Conservation (phyloP, 2,113 vertebrate species). For the Parus major region DNA sequence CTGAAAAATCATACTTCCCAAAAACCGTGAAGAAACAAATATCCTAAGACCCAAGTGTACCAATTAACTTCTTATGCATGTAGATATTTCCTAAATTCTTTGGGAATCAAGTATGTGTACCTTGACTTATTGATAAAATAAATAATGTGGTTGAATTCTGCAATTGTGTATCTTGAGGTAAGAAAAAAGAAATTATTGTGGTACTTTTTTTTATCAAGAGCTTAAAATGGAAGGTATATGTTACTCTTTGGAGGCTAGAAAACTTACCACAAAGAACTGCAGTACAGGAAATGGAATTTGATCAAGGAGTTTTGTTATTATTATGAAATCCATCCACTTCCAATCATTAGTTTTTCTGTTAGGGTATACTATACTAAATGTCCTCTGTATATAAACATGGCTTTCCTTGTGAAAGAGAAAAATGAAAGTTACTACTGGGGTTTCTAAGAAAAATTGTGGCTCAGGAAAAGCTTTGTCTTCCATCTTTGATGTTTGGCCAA, state of each 20-base stretch:
- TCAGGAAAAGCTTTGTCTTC: neutral
- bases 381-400: neutral
- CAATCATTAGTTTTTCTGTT: neutral
- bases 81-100: neutral
- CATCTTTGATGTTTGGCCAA: neutral
- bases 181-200: neutral
- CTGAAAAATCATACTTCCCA: neutral
- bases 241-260: neutral
- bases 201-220: neutral
- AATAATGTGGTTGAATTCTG: neutral
- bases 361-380: neutral
- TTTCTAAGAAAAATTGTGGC: neutral
- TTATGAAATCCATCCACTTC: neutral
- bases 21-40: neutral
- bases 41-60: accelerated
- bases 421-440: neutral
- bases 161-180: neutral
- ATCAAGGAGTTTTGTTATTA: neutral
- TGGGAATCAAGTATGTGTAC: neutral
- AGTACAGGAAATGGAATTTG: neutral
- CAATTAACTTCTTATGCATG: neutral
- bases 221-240: neutral
- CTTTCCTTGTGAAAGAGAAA: neutral
- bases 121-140: neutral
- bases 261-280: neutral